Base-by-base conservation (phyloP, 1,140 invertebrate species). In the Cotesia glomerata region DNA sequence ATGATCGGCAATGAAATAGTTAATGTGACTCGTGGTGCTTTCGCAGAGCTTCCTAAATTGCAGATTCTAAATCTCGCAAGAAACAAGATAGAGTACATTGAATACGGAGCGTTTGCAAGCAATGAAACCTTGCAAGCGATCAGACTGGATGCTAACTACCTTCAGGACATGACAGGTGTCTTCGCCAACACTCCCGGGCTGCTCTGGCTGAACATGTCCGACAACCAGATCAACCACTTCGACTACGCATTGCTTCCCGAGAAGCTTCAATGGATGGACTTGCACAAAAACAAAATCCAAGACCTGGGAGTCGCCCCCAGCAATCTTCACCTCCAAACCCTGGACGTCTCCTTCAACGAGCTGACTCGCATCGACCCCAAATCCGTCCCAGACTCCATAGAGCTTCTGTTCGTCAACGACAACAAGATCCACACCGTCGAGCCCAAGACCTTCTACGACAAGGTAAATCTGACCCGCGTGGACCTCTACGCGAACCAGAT, bases 401-500 rank as follows among this genome's bases (percentile, higher is more conserved):
- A 95, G 82, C 84, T 94, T 72, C 85, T 96, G 65, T 94, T 95
- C 85, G 90, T 96, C 76, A 95, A 95, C 81, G 93, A 95, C 82
- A 96, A 96, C 83, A 89, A 91, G 67, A 94, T 96, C 76, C 88
- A 89, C 4, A 89, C 84, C 35, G 90, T 96, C 32, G 92, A 94
- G 74, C 90, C 91, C 4, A 92, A 94, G 76, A 94, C 93, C 8
- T 95, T 96, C 83, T 85, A 92, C 76, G 91, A 91, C 63, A 96
- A 95, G 85, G 88, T 85, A 14, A 94, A 94, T 84, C 86, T 96
- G 61, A 93, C 92, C 13, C 89, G 93, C 39, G 94, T 95, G 54
- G 94, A 96, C 87, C 89, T 96, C 71, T 95, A 94, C 82, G 92
- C 93, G 39, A 96, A 96, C 86, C 90, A 93, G 76, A 91, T 96